phyloP scores from a whole-genome alignment of 2,888 invertebrate genomes.

The Apamea crenata region DNA sequence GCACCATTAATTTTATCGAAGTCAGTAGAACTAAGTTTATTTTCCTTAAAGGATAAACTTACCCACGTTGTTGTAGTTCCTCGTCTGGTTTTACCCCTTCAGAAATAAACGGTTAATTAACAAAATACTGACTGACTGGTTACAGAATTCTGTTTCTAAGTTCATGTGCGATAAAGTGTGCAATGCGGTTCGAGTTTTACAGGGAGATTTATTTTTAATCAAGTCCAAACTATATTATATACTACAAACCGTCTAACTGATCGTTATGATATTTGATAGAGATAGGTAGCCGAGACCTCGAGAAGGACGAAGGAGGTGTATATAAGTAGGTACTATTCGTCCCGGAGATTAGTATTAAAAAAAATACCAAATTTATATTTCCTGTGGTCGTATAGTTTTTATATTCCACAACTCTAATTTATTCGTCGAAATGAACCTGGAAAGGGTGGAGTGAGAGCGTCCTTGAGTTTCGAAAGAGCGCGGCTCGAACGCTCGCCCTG shows the following conservation, averaged over 20 bases:
- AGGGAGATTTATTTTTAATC: not conserved
- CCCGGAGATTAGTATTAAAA: not conserved
- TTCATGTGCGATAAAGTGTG: not conserved
- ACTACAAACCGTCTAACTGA: not conserved
- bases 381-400: slow-evolving; percentile 3
- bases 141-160: not conserved
- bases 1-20: slow-evolving; percentile 9
- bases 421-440: slow-evolving; percentile 31
- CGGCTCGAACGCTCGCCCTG: slow-evolving; percentile 1
- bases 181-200: not conserved
- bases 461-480: slow-evolving; percentile 29
- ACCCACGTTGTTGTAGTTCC: not conserved
- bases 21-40: not conserved
- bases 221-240: not conserved
- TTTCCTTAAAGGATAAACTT: not conserved
- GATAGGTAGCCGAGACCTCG: not conserved
- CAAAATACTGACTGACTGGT: not conserved
- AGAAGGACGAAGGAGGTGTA: not conserved
- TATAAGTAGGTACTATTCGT: not conserved
- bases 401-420: slow-evolving; percentile 20
- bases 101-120: not conserved
- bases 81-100: too few species aligned
- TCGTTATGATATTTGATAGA: not conserved
- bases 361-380: not conserved
- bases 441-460: slow-evolving; percentile 40